Conservation (phyloP, 2,888 invertebrate genomes). For the Drosophila paramelanica region DNA sequence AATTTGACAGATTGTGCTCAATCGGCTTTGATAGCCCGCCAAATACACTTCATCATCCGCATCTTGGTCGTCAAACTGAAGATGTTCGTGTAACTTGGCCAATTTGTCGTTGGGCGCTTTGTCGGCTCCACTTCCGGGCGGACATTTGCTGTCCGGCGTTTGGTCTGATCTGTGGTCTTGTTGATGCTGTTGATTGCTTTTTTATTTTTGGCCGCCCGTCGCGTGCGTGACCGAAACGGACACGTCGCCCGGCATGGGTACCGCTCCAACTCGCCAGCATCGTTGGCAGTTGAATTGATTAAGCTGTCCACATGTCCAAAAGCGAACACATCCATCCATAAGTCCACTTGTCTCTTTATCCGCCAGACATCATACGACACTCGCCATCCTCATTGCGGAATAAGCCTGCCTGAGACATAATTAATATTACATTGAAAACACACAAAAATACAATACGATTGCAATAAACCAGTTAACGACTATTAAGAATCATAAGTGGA, state of each 20-base stretch:
- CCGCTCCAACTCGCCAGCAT: not conserved
- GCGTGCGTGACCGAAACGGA: conserved; percentile 45
- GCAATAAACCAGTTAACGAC: no score
- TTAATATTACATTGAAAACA: not conserved
- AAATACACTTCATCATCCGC: conserved; percentile 15
- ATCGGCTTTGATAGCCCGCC: conserved; percentile 1
- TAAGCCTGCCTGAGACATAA: not conserved
- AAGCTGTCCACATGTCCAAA: conserved; percentile 48
- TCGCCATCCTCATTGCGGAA: conserved; percentile 5
- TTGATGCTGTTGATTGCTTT: conserved; percentile 38
- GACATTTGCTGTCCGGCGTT: conserved; percentile 1
- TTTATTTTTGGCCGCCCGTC: conserved; percentile 27
- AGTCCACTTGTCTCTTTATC: conserved; percentile 3
- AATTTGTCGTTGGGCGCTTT: conserved; percentile 27
- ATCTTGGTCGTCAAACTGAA: conserved; percentile 1
- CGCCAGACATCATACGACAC: conserved; percentile 1
- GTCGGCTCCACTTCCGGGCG: conserved; percentile 39
- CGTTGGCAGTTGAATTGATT: conserved; percentile 60
- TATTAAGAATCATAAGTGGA: no score
- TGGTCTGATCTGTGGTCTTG: conserved; percentile 4
- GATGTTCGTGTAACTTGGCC: not conserved
- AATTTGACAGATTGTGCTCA: conserved; percentile 53
- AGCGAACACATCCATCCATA: not conserved
- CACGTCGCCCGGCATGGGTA: conserved; percentile 5
- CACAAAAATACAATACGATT: no score